Evolutionary conservation across 2,888 invertebrate genomes (phyloP), one percentile per base, ranked within the genome.

Genomic region (Drosophila cognata): DNA sequence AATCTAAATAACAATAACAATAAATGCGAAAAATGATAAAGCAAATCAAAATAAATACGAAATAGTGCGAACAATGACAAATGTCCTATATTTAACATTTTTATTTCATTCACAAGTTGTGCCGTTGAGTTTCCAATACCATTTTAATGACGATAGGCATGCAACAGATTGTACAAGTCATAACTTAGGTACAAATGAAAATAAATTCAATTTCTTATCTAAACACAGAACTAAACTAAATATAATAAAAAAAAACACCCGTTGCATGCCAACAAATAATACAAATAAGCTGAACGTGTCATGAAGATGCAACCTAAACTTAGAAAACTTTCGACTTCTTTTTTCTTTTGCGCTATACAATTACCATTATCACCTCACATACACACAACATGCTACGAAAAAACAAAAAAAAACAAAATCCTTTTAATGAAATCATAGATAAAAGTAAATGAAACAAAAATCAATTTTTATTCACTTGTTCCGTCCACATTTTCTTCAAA

Each of bases 21-120:
- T 28, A n/a, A 55, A 36, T 29, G 28, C 29, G 50, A 33, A 36
- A 48, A 2, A 46, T 1, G 1, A 46, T 46, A 55, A 62, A 61
- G 13, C 8, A 31, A 8, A 61, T 11, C 4, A 29, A 16, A 35
- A 62, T 31, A 5, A 43, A 60, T 36, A 55, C 13, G 4, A 53
- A 43, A 41, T 46, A 71, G 33, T 46, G 28, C 28, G 53, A 61
- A 48, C 21, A 64, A 56, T 64, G 72, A 53, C 70, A 77, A 67
- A 82, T 91, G 92, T 92, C 92, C 92, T 91, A 92, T 91, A 92
- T 92, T 92, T 92, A 91, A 78, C 53, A 56, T 38, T 67, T 63
- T 53, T 66, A 56, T 65, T 73, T 71, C 0, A 46, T 64, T 77
- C 59, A 46, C 41, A 58, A 65, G 41, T 77, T 74, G 68, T 63